These are phyloP conservation scores for Torymus tubicola DNA, from an alignment of 2,888 invertebrate genomes.

Conservation along the genomic window DNA sequence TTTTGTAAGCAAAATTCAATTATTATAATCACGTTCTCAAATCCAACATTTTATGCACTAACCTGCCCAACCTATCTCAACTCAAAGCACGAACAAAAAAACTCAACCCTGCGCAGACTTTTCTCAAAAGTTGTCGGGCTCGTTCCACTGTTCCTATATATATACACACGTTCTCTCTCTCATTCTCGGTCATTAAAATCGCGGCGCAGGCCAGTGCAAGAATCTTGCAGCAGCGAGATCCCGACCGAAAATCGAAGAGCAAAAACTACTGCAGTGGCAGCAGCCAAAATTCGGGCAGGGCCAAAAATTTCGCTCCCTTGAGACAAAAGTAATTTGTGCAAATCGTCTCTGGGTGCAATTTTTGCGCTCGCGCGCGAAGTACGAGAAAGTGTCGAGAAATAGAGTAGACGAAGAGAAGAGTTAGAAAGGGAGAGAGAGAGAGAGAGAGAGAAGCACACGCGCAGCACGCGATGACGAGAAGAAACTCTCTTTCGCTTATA, in stretches of 20 bases:
- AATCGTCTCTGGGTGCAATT: constrained; percentile 49
- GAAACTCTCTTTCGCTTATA: constrained; percentile 46
- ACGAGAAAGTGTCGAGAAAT: constrained; percentile 48
- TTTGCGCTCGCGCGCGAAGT: constrained; percentile 14
- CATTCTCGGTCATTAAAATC: constrained; percentile 49
- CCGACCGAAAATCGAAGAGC: too few species aligned
- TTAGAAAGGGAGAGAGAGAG: constrained; percentile 19
- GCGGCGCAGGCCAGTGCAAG: neutral
- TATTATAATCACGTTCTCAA: constrained; percentile 6
- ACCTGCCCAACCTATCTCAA: neutral
- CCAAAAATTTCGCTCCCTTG: constrained; percentile 27
- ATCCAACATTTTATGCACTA: constrained; percentile 29
- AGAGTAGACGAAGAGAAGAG: neutral
- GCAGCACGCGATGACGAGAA: constrained; percentile 48
- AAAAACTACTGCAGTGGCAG: too few species aligned
- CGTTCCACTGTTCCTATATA: too few species aligned
- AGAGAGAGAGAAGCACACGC: neutral
- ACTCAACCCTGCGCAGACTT: too few species aligned
- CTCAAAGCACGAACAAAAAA: too few species aligned
- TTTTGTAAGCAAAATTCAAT: neutral
- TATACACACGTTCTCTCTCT: neutral
- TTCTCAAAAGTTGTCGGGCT: too few species aligned
- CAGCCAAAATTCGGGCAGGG: constrained; percentile 24
- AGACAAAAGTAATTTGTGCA: constrained; percentile 58
- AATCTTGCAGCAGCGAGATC: too few species aligned